A percentile compares a stretch with the other conserved stretches of the same genome.
Evolutionary conservation across 2,797 vertebrate genomes (phyloP).

Genomic region (Petrocephalus schoutedeni): DNA sequence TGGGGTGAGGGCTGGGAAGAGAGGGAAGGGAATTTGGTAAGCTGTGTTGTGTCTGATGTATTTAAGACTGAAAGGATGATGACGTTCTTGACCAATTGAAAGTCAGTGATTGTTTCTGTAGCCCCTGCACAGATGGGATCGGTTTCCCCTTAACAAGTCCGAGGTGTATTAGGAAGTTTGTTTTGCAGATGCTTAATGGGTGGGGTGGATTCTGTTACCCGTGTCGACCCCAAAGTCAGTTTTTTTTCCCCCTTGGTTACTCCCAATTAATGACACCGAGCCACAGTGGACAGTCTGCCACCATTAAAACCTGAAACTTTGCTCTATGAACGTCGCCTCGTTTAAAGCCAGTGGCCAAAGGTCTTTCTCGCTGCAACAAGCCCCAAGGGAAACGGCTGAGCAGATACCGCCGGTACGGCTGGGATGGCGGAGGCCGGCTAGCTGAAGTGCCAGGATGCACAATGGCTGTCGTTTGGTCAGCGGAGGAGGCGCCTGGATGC

Average conservation of each 20-base stretch:
- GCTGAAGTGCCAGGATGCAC: background rate
- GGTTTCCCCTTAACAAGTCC: background rate
- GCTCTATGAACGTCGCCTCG: conserved; percentile 39
- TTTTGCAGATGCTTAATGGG: background rate
- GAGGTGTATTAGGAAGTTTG: background rate
- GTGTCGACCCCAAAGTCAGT: background rate
- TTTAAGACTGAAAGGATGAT: background rate
- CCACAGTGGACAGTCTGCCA: conserved; percentile 44
- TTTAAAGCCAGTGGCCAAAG: conserved; percentile 43
- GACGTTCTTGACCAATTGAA: background rate
- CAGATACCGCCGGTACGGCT: background rate
- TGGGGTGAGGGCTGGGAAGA: background rate
- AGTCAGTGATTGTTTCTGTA: background rate
- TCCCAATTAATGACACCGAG: background rate
- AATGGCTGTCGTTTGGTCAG: background rate
- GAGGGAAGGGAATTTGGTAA: background rate
- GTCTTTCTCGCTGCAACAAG: conserved; percentile 54
- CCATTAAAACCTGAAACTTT: conserved; percentile 64
- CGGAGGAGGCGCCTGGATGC: conserved; percentile 32
- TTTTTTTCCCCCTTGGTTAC: background rate
- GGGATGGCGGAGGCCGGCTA: background rate
- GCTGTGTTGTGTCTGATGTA: background rate
- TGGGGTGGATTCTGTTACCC: background rate
- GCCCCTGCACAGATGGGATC: background rate
- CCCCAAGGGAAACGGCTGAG: conserved; percentile 49